Evolutionary conservation across 2,797 vertebrate species (phyloP), one percentile per base, ranked within the genome.

Genomic region (Bradypus variegatus): DNA sequence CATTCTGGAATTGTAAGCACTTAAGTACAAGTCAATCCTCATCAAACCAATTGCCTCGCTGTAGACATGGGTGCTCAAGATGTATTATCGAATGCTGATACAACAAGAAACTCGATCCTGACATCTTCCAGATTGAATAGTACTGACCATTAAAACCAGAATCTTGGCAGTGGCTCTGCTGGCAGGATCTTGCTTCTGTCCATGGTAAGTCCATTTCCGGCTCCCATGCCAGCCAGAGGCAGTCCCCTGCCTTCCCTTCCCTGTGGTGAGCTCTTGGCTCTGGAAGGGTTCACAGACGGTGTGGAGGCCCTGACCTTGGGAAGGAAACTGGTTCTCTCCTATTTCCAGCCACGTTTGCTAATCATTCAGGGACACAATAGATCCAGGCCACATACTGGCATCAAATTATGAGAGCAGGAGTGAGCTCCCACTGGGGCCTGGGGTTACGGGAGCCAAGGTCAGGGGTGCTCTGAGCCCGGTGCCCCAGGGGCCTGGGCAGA

Each of bases 1-100:
- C 81, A 65, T 94, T 93, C 85, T 94, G 84, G 67, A 94, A 94
- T 94, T 91, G 77, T 81, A 75, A 95, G 81, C 85, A 67, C 86
- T 94, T 87, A 89, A 94, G 84, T 72, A 77, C 86, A 77, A 93
- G 90, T 88, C 91, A 91, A 85, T 87, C 89, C 89, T 67, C 93
- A 58, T 69, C 75, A 75, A 65, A 58, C 55, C 89, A 78, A 62
- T 58, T 58, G 67, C 77, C 81, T 94, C 31, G 5, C 48, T 50
- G 50, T 55, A 86, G 85, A 86, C 64, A 45, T 38, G 67, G 88
- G 38, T 81, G 67, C 93, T 89, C 72, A 78, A 80, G 92, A 88
- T 38, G 36, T 64, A 84, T 77, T 84, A 77, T 55, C 13, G 50
- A 87, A 67, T 64, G 84, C 72, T 72, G 86, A 70, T 89, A 88